These are phyloP conservation scores for Danio rerio DNA, from an alignment of 2,113 vertebrate genomes.

Conservation along the genomic window GRCz12tu NC_133198.1:27087501-27088000, in stretches of 20 bases:
- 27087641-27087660: constrained; percentile 69
- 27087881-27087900: constrained; percentile 70
- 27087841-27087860: constrained; percentile 59
- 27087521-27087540: neutral
- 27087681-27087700: constrained; percentile 72
- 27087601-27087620: constrained; percentile 69
- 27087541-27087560: neutral
- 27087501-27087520: constrained; percentile 61
- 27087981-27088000: constrained; percentile 90
- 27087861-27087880: constrained; percentile 69
- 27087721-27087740: constrained; percentile 55
- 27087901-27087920: constrained; percentile 78
- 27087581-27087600: constrained; percentile 74
- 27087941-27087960: constrained; percentile 82
- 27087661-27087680: constrained; percentile 74
- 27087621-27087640: constrained; percentile 69
- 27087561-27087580: neutral
- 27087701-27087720: constrained; percentile 72
- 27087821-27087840: constrained; percentile 33
- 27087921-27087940: constrained; percentile 84
- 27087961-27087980: constrained; percentile 87
- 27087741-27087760: neutral
- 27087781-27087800: constrained; percentile 41
- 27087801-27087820: neutral
- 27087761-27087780: constrained; percentile 40